phyloP scores from a whole-genome alignment of 1,140 invertebrate species.

The Ostrea denselamellosa region DNA sequence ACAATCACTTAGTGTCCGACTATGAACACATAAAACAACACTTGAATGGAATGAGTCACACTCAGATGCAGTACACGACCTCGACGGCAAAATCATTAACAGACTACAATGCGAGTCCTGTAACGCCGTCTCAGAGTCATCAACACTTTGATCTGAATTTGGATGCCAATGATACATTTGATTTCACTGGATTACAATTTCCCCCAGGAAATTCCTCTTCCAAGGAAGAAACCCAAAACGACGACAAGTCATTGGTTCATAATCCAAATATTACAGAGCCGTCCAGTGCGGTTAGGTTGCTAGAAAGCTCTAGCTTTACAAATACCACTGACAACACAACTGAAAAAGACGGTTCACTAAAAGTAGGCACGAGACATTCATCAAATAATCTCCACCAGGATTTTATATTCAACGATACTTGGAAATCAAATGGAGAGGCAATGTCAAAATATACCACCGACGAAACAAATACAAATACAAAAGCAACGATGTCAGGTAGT shows the following conservation, averaged over 20 bases:
- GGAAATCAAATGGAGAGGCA: background rate
- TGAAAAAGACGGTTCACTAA: background rate
- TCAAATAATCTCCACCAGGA: background rate
- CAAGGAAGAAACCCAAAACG: background rate
- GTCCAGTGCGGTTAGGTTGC: background rate
- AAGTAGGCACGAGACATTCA: background rate
- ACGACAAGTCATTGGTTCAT: background rate
- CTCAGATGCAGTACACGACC: background rate
- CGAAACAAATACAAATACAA: background rate
- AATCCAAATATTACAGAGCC: background rate
- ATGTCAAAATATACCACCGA: background rate
- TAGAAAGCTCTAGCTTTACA: background rate
- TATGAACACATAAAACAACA: background rate
- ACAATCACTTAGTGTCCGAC: background rate
- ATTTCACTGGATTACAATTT: constrained; percentile 10
- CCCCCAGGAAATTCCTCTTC: background rate
- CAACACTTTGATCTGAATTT: background rate
- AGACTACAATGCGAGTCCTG: background rate
- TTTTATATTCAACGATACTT: background rate
- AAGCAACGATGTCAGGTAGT: background rate
- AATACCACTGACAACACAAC: background rate
- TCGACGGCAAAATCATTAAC: background rate
- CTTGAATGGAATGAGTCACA: background rate
- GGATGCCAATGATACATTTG: background rate
- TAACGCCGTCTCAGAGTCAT: background rate